Base-by-base conservation (phyloP, 1,140 invertebrate genomes). In the Drosophila setifemur region DNA sequence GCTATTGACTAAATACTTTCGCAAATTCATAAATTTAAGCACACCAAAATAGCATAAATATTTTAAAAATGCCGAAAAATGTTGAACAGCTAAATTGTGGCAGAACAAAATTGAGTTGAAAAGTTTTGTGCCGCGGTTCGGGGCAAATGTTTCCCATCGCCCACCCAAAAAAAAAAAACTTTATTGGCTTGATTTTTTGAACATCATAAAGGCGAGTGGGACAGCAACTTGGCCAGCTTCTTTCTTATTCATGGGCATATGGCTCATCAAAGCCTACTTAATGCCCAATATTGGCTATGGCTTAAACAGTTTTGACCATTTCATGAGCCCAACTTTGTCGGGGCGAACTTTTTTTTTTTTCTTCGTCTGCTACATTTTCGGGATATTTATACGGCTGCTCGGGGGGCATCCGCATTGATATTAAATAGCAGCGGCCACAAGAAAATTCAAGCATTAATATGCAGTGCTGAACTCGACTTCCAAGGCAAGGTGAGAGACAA, bases 1-100 rank as follows among this genome's bases (percentile, higher is more conserved):
- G 82, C 81, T 86, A 86, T 86, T 86, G 82, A 87, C 81, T 81
- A 86, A 86, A 86, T 86, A 86, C 76, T 86, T 86, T 76, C 72
- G 58, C 76, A 87, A 86, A 86, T 86, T 86, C 81, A 86, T 86
- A 86, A 86, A 86, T 86, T 86, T 55, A 73, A 73, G 67, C 75
- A 58, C 43, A 69, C 58, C 67, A 66, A 73, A 64, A 75, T 73
- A 66, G 60, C 75, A 86, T 86, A 86, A 86, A 86, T 86, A 86
- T 86, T 86, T 87, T 44, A 86, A 71, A 81, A 64, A 54, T 77
- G 45, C 31, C 42, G n/a, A n/a, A 48, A 50, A 26, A 48, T 49
- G 42, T 33, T 37, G 48, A 33, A 39, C 33, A 37, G 44, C 73
- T 54, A 67, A 85, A 70, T 64, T 66, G 69, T 44, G 43, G 23